Evolutionary conservation across 2,888 invertebrate genomes (phyloP).

Genomic region (Parnassius orleans): DNA sequence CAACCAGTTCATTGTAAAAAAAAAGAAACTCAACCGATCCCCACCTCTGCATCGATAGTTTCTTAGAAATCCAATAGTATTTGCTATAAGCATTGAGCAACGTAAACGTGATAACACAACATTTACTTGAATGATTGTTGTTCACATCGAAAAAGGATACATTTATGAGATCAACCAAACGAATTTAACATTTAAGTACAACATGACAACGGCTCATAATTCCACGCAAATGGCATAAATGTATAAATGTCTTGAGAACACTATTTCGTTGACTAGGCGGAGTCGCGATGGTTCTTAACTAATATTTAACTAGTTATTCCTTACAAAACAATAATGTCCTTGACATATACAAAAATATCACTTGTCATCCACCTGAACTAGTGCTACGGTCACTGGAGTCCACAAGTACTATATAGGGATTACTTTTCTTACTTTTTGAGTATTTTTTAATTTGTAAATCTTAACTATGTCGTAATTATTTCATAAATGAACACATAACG

Average conservation of each 20-base stretch:
- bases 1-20: not conserved
- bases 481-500: conserved; percentile 65
- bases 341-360: conserved; percentile 61
- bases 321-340: conserved; percentile 40
- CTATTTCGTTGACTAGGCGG: conserved; percentile 75
- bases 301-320: conserved; percentile 37
- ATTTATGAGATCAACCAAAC: conserved; percentile 73
- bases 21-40: not conserved
- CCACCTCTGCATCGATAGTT: not conserved
- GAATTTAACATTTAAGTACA: conserved; percentile 53
- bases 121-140: conserved; percentile 28
- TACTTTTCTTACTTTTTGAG: conserved; percentile 54
- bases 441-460: conserved; percentile 50
- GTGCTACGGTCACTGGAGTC: conserved; percentile 59
- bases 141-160: conserved; percentile 28
- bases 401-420: conserved; percentile 42
- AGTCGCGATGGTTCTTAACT: conserved; percentile 48
- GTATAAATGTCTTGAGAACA: conserved; percentile 38
- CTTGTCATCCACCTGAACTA: conserved; percentile 58
- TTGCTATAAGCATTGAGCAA: conserved; percentile 10
- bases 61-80: conserved; percentile 10
- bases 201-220: conserved; percentile 34
- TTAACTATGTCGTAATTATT: conserved; percentile 31
- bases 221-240: conserved; percentile 23
- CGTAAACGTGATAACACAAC: conserved; percentile 26